Conservation (phyloP, 2,113 vertebrate genomes). For the Pterocles burchelli region DNA sequence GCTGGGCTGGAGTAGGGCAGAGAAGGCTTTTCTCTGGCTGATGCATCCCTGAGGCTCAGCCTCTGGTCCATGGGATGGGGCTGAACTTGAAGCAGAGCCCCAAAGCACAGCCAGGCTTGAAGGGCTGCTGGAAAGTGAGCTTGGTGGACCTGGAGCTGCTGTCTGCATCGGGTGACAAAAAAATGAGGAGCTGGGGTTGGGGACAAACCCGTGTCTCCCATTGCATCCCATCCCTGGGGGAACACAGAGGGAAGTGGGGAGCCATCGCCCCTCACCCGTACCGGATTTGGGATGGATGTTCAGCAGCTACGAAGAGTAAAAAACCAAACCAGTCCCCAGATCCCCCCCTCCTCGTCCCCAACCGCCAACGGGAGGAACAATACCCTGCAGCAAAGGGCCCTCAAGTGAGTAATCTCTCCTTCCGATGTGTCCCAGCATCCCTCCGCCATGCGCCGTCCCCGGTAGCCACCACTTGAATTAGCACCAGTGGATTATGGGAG, state of each 20-base stretch:
- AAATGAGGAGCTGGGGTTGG: accelerated
- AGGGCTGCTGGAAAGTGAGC: not conserved
- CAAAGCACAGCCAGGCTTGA: accelerated
- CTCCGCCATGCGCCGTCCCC: constrained; percentile 79
- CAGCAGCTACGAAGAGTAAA: not conserved
- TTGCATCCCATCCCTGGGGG: accelerated
- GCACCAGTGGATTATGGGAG: constrained; percentile 98
- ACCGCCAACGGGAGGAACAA: not conserved
- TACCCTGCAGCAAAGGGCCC: constrained; percentile 52
- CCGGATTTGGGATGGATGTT: accelerated
- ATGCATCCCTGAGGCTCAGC: accelerated
- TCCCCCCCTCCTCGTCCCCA: not conserved
- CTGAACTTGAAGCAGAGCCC: accelerated
- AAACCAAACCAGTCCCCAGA: not conserved
- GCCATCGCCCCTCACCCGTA: accelerated
- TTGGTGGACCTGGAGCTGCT: not conserved
- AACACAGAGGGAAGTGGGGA: not conserved
- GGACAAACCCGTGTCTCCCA: accelerated
- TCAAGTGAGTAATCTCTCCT: constrained; percentile 82
- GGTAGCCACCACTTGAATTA: constrained; percentile 98
- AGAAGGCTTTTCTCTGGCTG: accelerated
- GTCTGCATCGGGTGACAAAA: accelerated
- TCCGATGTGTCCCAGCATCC: constrained; percentile 84
- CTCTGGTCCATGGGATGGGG: not conserved
- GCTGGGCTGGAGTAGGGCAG: not conserved